Evolutionary conservation across 1,140 invertebrate genomes (phyloP), one percentile per base, ranked within the genome.

Genomic region (Caligus rogercresseyi): DNA sequence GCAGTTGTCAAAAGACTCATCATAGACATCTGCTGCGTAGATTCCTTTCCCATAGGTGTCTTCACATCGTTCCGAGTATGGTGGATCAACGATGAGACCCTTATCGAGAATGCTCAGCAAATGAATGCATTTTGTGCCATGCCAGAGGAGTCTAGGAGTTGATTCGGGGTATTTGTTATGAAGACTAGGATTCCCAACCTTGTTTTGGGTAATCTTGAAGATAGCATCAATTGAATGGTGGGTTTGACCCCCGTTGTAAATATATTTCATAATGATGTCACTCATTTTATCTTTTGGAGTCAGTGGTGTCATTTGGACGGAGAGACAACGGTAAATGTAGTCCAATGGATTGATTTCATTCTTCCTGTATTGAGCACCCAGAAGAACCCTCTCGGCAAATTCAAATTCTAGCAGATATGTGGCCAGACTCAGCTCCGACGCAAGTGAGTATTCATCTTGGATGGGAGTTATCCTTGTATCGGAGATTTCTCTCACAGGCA

Each of bases 251-350:
- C 68, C 66, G 70, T 70, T 71, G 58, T 74, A 66, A 56, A 77
- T 72, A 63, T 76, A 77, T 52, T 75, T 72, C 14, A 77, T 69
- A 62, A 78, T 74, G 61, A 74, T 70, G 65, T 77, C 73, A 24
- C 72, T 67, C 61, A 76, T 74, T 3, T 65, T 57, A 13, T 67
- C 67, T 23, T 70, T 66, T 54, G 70, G 65, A 20, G 68, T 63
- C 56, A 77, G 53, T 13, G 70, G 64, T 52, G 71, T 61, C 15
- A 77, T 66, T 53, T 69, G 68, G 66, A 73, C 72, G 13, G 69
- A 69, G 14, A 76, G 61, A 25, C 69, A 69, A 54, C 69, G 66
- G 63, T 77, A 77, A 3, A 77, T 68, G 65, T 78, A 77, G 65
- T 78, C 75, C 54, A 72, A 64, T 2, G 75, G 74, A 69, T 76